Evolutionary conservation across 2,888 invertebrate species (phyloP), one percentile per base, ranked within the genome.

Genomic region (Cabera pusaria): DNA sequence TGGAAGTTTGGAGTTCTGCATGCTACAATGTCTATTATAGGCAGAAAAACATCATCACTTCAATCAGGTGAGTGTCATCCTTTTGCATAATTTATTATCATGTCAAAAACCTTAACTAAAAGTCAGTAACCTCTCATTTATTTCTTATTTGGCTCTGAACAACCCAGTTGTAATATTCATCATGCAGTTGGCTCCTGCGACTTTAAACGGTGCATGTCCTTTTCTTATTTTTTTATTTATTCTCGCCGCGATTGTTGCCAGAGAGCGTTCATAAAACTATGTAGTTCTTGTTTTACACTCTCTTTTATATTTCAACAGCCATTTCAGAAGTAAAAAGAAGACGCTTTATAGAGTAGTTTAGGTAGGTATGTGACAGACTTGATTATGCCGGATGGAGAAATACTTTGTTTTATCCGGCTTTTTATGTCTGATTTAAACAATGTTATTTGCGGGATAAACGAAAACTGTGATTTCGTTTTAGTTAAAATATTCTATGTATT

Each of bases 171-270:
- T 71, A 79, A 82, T 82, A 83, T 84, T 79, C 78, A 83, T 83
- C 78, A 83, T 80, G 64, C 60, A 66, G 72, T 70, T 77, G 75
- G 79, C 80, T 72, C 66, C 68, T 61, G 69, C 70, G 71, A 77
- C 77, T 78, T 79, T 79, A 83, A 85, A 79, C 77, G 75, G 72
- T 71, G 72, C 80, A 77, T 80, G 74, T 76, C 73, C 65, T 64
- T 69, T 31, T 60, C 71, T 67, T 65, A 64, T 62, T 64, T 67
- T 66, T 70, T 73, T 76, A 75, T 81, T 79, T 76, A 76, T 74
- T 67, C 71, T 64, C 72, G 72, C 75, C 75, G 66, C 80, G 75
- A 84, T 79, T 79, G 79, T 73, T 83, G 83, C 74, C 82, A 83
- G 78, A 60, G 62, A 41, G 35, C 68, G 73, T 76, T 79, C 79